Base-by-base conservation (phyloP, 2,113 vertebrate species). In the Otus sunia region DNA sequence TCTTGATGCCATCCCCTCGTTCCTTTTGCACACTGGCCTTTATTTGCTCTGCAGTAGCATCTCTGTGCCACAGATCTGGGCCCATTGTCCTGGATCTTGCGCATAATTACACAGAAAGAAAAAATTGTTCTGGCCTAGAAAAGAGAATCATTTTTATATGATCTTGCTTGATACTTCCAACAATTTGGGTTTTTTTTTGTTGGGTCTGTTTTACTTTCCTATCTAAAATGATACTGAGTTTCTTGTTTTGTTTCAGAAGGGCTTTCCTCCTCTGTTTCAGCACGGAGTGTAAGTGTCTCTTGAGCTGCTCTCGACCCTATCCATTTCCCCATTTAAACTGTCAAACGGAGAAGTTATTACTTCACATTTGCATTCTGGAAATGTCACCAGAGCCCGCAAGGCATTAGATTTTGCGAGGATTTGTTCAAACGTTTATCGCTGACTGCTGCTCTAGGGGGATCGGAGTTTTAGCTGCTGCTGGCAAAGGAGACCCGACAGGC, bases 281-380 rank as follows among this genome's bases (percentile, higher is more conserved):
- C 47, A 71, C 17, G 0, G 2, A 68, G 45, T 64, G 5, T 59
- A 62, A 58, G 74, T 22, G 10, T 37, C 72, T 64, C 32, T 93
- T 84, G 60, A 67, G 78, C 74, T 88, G 19, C 36, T 75, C 68
- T 60, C 67, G 47, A 39, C 53, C 15, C 55, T 64, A 56, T 68
- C 79, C 60, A 47, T 77, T 91, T 81, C 50, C 41, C 39, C 45
- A 55, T 58, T 66, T 67, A 73, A 85, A 64, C 29, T 81, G 55
- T 80, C 5, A 1, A 93, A 62, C 68, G 56, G 68, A 84, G 67
- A 76, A 88, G 74, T 66, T 75, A 80, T 12, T 75, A 45, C 69
- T 84, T 66, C 80, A 58, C 25, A 60, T 94, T 82, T 93, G 50
- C 91, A 91, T 74, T 88, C 93, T 91, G 47, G 36, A 94, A 93